Conservation (phyloP, 1,140 invertebrate species). For the Tetramorium simillimum region DNA sequence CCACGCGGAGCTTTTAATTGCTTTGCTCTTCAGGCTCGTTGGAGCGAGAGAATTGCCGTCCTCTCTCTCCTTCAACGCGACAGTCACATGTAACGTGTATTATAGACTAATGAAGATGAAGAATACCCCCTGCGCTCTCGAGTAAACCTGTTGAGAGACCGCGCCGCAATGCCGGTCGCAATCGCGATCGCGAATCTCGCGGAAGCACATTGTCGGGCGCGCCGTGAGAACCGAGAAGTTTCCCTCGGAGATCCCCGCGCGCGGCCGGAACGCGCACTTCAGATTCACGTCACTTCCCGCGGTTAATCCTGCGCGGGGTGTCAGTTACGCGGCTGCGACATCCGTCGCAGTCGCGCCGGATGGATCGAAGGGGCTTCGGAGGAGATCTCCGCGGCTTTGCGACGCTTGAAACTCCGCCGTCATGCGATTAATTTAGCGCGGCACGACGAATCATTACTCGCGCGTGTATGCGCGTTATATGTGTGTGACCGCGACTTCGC, state of each 20-base stretch:
- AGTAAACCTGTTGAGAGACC: too few species aligned
- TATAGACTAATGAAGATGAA: too few species aligned
- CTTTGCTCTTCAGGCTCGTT: not conserved
- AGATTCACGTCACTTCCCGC: not conserved
- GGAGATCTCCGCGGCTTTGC: too few species aligned
- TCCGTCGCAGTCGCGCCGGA: too few species aligned
- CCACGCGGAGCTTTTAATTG: not conserved
- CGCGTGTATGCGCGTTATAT: too few species aligned
- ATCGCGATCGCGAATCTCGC: not conserved
- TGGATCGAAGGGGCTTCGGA: too few species aligned
- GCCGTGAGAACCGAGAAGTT: not conserved
- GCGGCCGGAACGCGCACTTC: not conserved
- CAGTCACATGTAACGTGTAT: not conserved
- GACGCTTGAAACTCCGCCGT: too few species aligned
- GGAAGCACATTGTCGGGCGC: not conserved
- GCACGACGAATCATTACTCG: not conserved
- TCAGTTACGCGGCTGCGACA: too few species aligned
- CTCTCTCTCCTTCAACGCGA: not conserved
- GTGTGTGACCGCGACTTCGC: not conserved
- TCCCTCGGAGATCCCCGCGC: not conserved
- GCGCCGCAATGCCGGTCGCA: too few species aligned
- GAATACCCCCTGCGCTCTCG: too few species aligned
- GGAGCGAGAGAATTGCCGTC: not conserved
- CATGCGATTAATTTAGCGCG: not conserved
- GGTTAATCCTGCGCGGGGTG: conserved; percentile 11